phyloP scores from a whole-genome alignment of 1,140 invertebrate species.

The Neodiprion fabricii region DNA sequence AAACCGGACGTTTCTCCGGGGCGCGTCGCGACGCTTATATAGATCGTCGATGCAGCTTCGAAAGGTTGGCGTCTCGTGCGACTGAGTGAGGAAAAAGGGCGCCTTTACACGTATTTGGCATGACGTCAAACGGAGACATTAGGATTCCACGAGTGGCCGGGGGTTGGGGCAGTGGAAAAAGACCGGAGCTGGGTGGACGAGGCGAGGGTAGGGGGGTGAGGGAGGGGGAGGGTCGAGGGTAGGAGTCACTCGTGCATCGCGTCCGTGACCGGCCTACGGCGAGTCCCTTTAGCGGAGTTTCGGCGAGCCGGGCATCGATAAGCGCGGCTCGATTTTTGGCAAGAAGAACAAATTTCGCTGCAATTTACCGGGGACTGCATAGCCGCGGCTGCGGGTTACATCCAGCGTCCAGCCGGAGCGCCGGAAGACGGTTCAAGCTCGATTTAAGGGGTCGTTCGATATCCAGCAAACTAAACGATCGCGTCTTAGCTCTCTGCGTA shows the following conservation, averaged over 20 bases:
- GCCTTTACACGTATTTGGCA: constrained; percentile 54
- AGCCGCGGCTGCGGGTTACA: no score
- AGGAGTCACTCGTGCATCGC: constrained; percentile 1
- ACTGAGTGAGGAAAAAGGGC: constrained; percentile 25
- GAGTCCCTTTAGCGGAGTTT: background rate
- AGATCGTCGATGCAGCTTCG: background rate
- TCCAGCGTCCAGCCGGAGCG: no score
- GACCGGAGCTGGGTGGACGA: background rate
- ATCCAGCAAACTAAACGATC: background rate
- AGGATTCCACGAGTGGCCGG: constrained; percentile 51
- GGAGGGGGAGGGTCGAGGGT: background rate
- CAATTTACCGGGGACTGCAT: no score
- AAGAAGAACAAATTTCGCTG: no score
- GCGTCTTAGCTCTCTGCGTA: background rate
- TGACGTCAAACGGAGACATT: constrained; percentile 60
- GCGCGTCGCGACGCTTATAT: background rate
- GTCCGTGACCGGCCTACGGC: constrained; percentile 11
- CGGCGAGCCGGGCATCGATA: background rate
- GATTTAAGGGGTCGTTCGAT: background rate
- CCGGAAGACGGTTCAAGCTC: background rate
- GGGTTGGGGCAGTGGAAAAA: background rate
- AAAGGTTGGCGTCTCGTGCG: background rate
- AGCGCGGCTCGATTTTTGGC: background rate
- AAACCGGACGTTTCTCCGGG: background rate
- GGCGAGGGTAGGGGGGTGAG: background rate